Evolutionary conservation across 1,140 invertebrate genomes (phyloP).

Genomic region (Octopus bimaculoides): DNA sequence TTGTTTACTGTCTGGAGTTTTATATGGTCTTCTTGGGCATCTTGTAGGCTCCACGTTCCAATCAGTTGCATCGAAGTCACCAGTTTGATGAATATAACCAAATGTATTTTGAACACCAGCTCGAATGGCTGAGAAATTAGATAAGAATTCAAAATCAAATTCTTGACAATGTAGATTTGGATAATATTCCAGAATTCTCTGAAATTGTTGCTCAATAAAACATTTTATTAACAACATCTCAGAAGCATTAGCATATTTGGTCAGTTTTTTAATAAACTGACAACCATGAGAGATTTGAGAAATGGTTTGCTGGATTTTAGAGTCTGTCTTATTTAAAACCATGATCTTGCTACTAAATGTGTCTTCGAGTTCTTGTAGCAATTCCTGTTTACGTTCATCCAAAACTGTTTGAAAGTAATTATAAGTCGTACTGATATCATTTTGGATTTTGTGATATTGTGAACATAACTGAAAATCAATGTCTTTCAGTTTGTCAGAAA

Average conservation of each 20-base stretch:
- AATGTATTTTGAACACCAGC: conserved; percentile 93
- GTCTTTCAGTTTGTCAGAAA: conserved; percentile 82
- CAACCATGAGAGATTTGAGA: conserved; percentile 89
- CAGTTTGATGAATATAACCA: conserved; percentile 76
- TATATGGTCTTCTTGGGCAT: conserved; percentile 41
- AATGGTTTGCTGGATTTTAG: conserved; percentile 90
- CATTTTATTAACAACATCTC: conserved; percentile 94
- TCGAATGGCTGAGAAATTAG: conserved; percentile 73
- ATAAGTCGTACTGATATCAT: conserved; percentile 77
- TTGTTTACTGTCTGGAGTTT: conserved; percentile 59
- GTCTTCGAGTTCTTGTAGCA: conserved; percentile 87
- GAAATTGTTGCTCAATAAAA: conserved; percentile 85
- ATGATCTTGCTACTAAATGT: conserved; percentile 86
- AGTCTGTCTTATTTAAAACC: conserved; percentile 77
- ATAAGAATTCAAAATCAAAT: conserved; percentile 88
- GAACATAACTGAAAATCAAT: conserved; percentile 71
- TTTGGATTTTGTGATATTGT: conserved; percentile 83
- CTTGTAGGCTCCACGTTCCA: conserved; percentile 62
- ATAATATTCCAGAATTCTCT: conserved; percentile 78
- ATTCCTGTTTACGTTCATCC: conserved; percentile 89
- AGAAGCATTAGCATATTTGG: conserved; percentile 81
- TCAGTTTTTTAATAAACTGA: conserved; percentile 88
- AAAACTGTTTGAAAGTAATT: conserved; percentile 92
- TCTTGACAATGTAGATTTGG: conserved; percentile 69
- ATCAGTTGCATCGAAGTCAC: conserved; percentile 23